Evolutionary conservation across 2,888 invertebrate species (phyloP), one percentile per base, ranked within the genome.

Genomic region (Drosophila austrosaltans): DNA sequence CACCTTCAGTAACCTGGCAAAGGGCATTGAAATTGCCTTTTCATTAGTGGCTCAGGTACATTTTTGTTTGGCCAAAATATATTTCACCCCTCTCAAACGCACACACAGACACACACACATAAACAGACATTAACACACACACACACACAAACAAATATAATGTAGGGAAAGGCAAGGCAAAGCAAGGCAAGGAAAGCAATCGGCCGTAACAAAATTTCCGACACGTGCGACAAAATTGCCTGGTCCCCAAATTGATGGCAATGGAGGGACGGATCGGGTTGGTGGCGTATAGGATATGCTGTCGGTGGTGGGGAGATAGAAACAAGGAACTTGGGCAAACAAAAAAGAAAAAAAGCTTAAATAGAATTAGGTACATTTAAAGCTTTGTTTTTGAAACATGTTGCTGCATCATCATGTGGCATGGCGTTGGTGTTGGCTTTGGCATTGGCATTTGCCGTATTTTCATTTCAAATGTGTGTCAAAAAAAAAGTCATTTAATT

Each of bases 161-260:
- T 20, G 56, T 42, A 30, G 36, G 53, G 53, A 62, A 66, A 63
- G 48, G 44, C 48, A 12, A 12, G 48, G 48, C 48, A 20, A 8
- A 22, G 44, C 20, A 25, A 25, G 48, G 48, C 48, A 64, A 66
- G 73, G 53, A 81, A 87, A 79, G 87, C 85, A 85, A 79, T 86
- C 87, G 85, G 75, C 78, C 85, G 81, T 87, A 86, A 86, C 87
- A 79, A 82, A 82, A 87, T 87, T 85, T 87, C 79, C 81, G 82
- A 90, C 90, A 90, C 90, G 90, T 90, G 90, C 89, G 84, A 79
- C 81, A 85, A 87, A 89, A 81, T 82, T 90, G 81, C 76, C 82
- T 87, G 78, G 69, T 79, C 48, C 48, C 25, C 25, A 48, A 48
- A 48, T 48, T 48, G 22, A 48, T 1, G 48, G 48, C 77, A 73